A percentile compares a stretch with the other conserved stretches of the same genome.
Conservation (phyloP, 64 coral and sea anemone genomes). For the Dendrophyllia cribrosa region DNA sequence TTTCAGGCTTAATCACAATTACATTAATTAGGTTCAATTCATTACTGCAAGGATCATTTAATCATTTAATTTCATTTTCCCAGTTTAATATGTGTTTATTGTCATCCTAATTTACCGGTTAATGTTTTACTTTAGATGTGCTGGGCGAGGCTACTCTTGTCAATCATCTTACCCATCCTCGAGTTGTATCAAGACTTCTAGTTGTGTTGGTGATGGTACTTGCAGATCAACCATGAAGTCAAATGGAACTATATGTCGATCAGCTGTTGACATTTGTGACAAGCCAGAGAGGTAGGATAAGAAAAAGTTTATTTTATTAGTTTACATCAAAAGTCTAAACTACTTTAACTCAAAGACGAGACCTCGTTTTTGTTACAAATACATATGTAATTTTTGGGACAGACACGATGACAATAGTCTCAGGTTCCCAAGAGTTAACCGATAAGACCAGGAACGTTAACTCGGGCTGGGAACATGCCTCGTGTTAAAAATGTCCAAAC, state of each 20-base stretch:
- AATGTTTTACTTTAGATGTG: constrained; percentile 12
- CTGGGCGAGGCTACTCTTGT: constrained; percentile 76
- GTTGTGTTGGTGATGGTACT: constrained; percentile 83
- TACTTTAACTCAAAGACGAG: neutral
- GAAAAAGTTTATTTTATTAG: too few species aligned
- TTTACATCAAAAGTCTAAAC: neutral
- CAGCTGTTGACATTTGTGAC: constrained; percentile 76
- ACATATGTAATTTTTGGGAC: too few species aligned
- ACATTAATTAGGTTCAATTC: too few species aligned
- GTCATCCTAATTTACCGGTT: neutral
- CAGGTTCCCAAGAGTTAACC: too few species aligned
- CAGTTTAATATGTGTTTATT: neutral
- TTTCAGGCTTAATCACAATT: too few species aligned
- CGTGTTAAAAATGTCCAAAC: too few species aligned
- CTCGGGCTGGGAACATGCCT: too few species aligned
- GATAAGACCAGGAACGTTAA: too few species aligned
- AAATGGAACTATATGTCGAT: constrained; percentile 67
- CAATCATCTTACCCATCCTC: constrained; percentile 61
- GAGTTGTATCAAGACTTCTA: constrained; percentile 83
- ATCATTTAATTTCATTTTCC: too few species aligned
- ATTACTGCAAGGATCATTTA: too few species aligned
- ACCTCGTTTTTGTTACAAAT: neutral
- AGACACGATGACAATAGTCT: too few species aligned
- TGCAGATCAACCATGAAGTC: constrained; percentile 44
- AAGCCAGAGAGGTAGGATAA: constrained; percentile 72